Percentiles rank a stretch among this genome's conserved stretches.
phyloP scores from a whole-genome alignment of 2,888 invertebrate genomes.

The Apamea monoglypha region DNA sequence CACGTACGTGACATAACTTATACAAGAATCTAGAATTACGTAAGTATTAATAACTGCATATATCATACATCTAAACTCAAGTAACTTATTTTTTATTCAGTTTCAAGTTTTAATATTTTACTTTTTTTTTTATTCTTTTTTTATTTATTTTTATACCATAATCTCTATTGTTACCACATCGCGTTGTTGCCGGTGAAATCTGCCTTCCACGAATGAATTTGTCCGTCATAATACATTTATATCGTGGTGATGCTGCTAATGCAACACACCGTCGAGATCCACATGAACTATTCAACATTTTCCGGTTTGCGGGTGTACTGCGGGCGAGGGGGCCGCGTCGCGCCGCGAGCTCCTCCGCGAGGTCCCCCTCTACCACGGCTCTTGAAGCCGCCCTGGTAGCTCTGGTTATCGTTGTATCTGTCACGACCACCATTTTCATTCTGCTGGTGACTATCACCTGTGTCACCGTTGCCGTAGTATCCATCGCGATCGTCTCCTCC shows the following conservation, averaged over 20 bases:
- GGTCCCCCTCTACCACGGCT: slow-evolving; percentile 88
- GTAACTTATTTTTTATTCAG: slow-evolving; percentile 90
- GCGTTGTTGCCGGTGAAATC: slow-evolving; percentile 93
- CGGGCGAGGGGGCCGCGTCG: slow-evolving; percentile 76
- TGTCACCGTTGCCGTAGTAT: slow-evolving; percentile 85
- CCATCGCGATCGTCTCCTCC: slow-evolving; percentile 76
- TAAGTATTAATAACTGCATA: slow-evolving; percentile 90
- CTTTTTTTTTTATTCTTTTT: slow-evolving; percentile 89
- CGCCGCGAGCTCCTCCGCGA: slow-evolving; percentile 77
- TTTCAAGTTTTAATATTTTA: slow-evolving; percentile 90
- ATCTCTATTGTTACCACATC: slow-evolving; percentile 90
- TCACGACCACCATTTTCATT: slow-evolving; percentile 88
- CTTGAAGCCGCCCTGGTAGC: slow-evolving; percentile 90
- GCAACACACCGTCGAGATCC: slow-evolving; percentile 67
- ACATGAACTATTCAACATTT: slow-evolving; percentile 77
- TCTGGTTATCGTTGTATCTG: slow-evolving; percentile 86
- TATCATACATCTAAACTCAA: slow-evolving; percentile 90
- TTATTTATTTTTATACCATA: slow-evolving; percentile 88
- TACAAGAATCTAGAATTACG: slow-evolving; percentile 88
- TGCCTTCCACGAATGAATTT: slow-evolving; percentile 92
- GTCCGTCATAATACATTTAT: slow-evolving; percentile 78
- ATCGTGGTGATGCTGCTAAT: slow-evolving; percentile 68
- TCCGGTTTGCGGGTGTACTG: slow-evolving; percentile 85
- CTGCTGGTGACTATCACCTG: slow-evolving; percentile 84
- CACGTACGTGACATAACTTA: slow-evolving; percentile 81